Evolutionary conservation across 2,888 invertebrate genomes (phyloP), one percentile per base, ranked within the genome.

Genomic region (Scaptomyza tumidula): DNA sequence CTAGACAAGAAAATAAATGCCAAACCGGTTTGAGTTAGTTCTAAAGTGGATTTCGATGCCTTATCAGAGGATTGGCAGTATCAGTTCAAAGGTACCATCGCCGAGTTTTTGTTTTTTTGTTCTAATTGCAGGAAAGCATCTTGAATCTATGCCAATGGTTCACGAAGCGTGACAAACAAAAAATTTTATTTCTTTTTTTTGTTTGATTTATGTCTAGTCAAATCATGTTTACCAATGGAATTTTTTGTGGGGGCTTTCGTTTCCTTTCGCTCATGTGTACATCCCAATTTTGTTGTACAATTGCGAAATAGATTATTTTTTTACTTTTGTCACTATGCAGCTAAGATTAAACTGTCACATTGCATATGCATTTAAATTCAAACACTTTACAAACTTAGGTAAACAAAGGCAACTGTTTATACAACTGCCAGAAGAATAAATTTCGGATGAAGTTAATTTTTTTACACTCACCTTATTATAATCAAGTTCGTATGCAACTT

Each of bases 21-120:
- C 76, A 61, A 84, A 82, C 90, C 75, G 65, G 86, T 71, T 87
- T 66, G 16, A 79, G 64, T 72, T 76, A 64, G 89, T 80, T 88
- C 64, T 6, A 56, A 71, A 79, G 80, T 83, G 80, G 73, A 78
- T 76, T 71, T 61, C 10, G 58, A 29, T 14, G 39, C n/a, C 72
- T 87, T 78, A 83, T 87, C 80, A 78, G 48, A 16, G 66, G 65
- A 66, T 75, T 67, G 53, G 52, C 29, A 68, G 77, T 77, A 83
- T 85, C 86, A 69, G 85, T 86, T 85, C 80, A 86, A 83, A 87
- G 79, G 86, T 80, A 78, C 48, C 55, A 72, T 16, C 41, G 31
- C n/a, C 27, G 29, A 62, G 43, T 61, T 49, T 63, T 56, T 46
- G 37, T 41, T 71, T 48, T 64, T 19, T 58, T 58, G 27, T 49